Evolutionary conservation across 2,113 vertebrate species (phyloP), one percentile per base, ranked within the genome.

Genomic region (Dryoscopus gambensis): DNA sequence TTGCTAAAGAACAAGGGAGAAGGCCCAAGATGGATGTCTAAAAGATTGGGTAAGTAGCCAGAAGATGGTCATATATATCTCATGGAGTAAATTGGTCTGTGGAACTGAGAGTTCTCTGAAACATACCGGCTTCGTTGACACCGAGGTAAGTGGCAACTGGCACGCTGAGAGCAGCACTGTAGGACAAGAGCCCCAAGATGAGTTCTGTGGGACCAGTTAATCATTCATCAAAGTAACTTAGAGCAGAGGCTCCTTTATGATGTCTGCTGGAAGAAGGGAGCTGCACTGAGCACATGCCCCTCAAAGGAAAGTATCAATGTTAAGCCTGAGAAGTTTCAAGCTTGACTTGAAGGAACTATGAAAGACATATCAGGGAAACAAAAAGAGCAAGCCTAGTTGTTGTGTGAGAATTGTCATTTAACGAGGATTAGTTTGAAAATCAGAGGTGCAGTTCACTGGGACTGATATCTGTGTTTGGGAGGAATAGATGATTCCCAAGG

Each of bases 91-190:
- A 60, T 9, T 50, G 22, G 15, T 84, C 28, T 15, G 13, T 42
- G 47, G 7, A 23, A 53, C 57, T 27, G 30, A 47, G 33, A 67
- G 11, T 39, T 55, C 50, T 89, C 25, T 75, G 40, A 65, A 70
- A 60, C 2, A 1, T 11, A 42, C 42, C 0, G 4, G 44, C 28
- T 16, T 53, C 63, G 64, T 47, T 52, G 16, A 74, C 44, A 59
- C 47, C 0, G 4, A 91, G 70, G 12, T 44, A 50, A 63, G 33
- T 3, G 4, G 11, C 7, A 7, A 70, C 30, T 55, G 40, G 31
- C 9, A 40, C 0, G 0, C n/a, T 28, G 23, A 92, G 20, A 50
- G 40, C 20, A 52, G 35, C 2, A 5, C 22, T 27, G 25, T 20
- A n/a, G 22, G 20, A 49, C 2, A 5, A 44, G 33, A 75, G 15